Evolutionary conservation across 2,888 invertebrate species (phyloP).

Genomic region (Tenthredo distinguenda): DNA sequence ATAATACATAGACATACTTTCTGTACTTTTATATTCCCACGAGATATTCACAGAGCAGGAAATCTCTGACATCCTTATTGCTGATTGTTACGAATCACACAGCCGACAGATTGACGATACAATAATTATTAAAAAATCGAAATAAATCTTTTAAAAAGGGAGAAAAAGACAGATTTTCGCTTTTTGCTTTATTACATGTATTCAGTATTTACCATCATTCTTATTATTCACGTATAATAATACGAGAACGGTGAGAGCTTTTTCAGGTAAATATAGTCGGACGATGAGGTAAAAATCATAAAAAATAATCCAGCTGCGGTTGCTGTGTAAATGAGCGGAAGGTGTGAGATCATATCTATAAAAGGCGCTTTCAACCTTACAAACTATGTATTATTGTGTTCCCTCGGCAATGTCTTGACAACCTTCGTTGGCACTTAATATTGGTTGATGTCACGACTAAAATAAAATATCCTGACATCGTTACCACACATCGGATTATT

Average conservation of each 20-base stretch:
- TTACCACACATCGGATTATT: background rate
- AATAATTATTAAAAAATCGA: background rate
- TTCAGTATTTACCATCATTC: background rate
- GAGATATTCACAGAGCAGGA: background rate
- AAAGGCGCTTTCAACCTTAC: constrained; percentile 61
- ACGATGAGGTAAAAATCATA: constrained; percentile 21
- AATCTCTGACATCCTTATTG: background rate
- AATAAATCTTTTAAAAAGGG: background rate
- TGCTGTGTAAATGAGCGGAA: constrained; percentile 63
- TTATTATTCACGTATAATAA: constrained; percentile 1
- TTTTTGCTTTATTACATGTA: background rate
- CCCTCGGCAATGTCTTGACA: constrained; percentile 57
- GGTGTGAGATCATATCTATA: constrained; percentile 70
- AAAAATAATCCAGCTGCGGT: constrained; percentile 7
- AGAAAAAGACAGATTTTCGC: background rate
- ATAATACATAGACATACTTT: background rate
- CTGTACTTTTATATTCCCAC: background rate
- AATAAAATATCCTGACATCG: constrained; percentile 68
- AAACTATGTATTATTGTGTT: constrained; percentile 56
- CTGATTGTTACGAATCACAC: background rate
- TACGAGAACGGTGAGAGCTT: background rate
- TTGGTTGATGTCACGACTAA: constrained; percentile 72
- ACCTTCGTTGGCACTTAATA: constrained; percentile 67
- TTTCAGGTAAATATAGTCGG: constrained; percentile 8
- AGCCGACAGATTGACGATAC: background rate